A percentile compares a stretch with the other conserved stretches of the same genome.
phyloP scores from a whole-genome alignment of 2,888 invertebrate genomes.

The Malthinus seriepunctatus region DNA sequence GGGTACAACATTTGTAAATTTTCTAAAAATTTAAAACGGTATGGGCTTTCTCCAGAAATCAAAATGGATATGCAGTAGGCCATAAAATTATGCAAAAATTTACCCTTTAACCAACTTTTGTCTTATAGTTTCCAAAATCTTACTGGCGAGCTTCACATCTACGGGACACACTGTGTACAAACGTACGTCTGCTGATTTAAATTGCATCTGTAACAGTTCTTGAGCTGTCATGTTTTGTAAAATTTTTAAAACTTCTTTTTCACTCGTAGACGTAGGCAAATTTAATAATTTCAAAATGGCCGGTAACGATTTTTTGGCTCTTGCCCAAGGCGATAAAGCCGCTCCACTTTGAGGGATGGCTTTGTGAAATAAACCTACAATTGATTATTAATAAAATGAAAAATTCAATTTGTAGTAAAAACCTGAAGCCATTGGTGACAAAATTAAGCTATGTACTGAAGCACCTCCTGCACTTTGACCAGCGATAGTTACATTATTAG shows the following conservation, averaged over 20 bases:
- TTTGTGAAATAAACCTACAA: conserved; percentile 6
- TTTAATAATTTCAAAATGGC: neutral
- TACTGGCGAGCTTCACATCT: too few relatives aligned
- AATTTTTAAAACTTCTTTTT: neutral
- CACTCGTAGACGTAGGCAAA: neutral
- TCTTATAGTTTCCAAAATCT: too few relatives aligned
- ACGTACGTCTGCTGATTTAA: neutral
- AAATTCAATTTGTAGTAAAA: neutral
- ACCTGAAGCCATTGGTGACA: conserved; percentile 7
- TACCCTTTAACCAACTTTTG: too few relatives aligned
- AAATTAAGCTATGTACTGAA: conserved; percentile 5
- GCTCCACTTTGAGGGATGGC: conserved; percentile 2
- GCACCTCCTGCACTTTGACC: conserved; percentile 16
- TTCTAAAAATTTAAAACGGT: too few relatives aligned
- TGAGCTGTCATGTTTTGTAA: neutral
- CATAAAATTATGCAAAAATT: too few relatives aligned
- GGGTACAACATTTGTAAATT: too few relatives aligned
- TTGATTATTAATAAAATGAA: neutral
- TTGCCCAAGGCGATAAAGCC: neutral
- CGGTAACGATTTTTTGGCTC: neutral
- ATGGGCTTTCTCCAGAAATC: too few relatives aligned
- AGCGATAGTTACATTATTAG: conserved; percentile 14
- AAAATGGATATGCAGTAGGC: too few relatives aligned
- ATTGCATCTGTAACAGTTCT: neutral
- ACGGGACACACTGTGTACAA: too few relatives aligned